Evolutionary conservation across 1,140 invertebrate genomes (phyloP), one percentile per base, ranked within the genome.

Genomic region (Pseudobourletiella spinata): DNA sequence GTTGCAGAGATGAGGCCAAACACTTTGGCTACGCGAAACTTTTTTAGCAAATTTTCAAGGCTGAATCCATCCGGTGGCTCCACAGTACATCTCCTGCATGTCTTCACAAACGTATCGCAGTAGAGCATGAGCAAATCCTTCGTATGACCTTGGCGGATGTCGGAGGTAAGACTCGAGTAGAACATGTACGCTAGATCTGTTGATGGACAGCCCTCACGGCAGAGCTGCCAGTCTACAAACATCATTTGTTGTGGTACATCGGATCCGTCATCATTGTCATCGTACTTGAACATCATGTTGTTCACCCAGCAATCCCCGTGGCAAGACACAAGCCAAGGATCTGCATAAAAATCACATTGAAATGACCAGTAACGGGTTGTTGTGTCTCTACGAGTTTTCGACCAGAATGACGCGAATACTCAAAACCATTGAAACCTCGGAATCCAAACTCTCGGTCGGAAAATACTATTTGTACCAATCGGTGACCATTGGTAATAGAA

Each of bases 271-370:
- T 15, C 43, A 14, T 51, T 43, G 2, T 65, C 29, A 24, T 63
- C 44, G 18, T 61, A 63, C 30, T 43, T 32, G 60, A 68, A 68
- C 2, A 68, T 29, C 28, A 68, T 51, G 22, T 68, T 68, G 48
- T 68, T 68, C 8, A 59, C 39, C 63, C 63, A 68, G 14, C 44
- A 60, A 26, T 69, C 68, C 16, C 56, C 61, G 44, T 72, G 69
- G 25, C 59, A 42, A 1, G 61, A 73, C 0, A 84, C 82, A 75
- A 59, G 83, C 15, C 67, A 66, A 50, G 68, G 68, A 67, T 70
- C 68, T 61, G 39, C 32, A 30, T 8, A 6, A 4, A 18, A 48
- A 25, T n/a, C n/a, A n/a, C n/a, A n/a, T n/a, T n/a, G n/a, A n/a
- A n/a, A n/a, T n/a, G n/a, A n/a, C n/a, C n/a, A n/a, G n/a, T n/a